Base-by-base conservation (phyloP, 92 coral and sea anemone species). In the Galaxea fascicularis region DNA sequence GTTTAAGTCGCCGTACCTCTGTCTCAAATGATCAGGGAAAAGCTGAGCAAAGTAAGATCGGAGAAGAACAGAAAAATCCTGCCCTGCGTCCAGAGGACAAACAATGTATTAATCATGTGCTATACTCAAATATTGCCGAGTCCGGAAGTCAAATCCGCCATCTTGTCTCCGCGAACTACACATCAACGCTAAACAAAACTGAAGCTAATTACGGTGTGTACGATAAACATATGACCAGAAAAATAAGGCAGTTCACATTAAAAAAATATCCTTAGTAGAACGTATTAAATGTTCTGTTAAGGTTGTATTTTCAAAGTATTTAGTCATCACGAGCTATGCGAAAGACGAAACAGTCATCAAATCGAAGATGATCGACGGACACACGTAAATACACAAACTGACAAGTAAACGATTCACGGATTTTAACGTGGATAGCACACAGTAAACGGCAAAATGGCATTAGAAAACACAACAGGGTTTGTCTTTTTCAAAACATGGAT, bases 141-240 rank as follows among this genome's bases (percentile, higher is more conserved):
- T 82, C 86, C 86, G 86, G 86, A 82, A 82, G 86, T 82, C 70
- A 70, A 82, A 15, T 22, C 86, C 86, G 86, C 86, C 86, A 82
- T 82, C 68, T 82, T 82, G 86, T 29, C 25, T 82, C 60, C 51
- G 75, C 29, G 57, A 22, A 57, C 71, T 20, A 27, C 58, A 39
- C 51, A 54, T 71, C 77, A 69, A 82, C 70, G 24, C 70, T 25
- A 82, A 82, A 56, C 86, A 82, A 82, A 71, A 82, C 57, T 35
- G 3, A 35, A 35, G 6, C 41, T 35, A 2, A 35, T 69, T 52
- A 18, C 27, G 13, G 35, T 57, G 57, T 56, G 68, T 10, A 56
- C 16, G 28, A 54, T 31, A 81, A 81, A 67, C 53, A 80, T 28
- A 12, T n/a, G 16, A 24, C 27, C 39, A 15, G 30, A 0, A 65